Conservation (phyloP, 2,797 vertebrate genomes). For the Percopsis omiscomaycus region DNA sequence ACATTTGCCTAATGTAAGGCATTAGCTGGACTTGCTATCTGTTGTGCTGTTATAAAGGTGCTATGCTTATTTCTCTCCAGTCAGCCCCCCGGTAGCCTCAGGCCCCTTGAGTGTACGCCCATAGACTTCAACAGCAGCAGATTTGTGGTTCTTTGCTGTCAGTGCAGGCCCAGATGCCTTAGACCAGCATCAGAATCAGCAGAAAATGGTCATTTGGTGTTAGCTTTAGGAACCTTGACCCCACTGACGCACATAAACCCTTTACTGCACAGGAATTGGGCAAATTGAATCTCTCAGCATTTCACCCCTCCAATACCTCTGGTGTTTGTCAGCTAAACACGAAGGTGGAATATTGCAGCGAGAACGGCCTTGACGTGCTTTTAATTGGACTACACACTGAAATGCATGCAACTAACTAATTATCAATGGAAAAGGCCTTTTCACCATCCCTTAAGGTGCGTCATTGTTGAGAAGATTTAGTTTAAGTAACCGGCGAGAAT, state of each 20-base stretch:
- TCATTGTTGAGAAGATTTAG: constrained; percentile 2
- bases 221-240: constrained; percentile 28
- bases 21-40: constrained; percentile 16
- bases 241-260: constrained; percentile 15
- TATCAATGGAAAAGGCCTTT: not conserved
- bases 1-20: constrained; percentile 20
- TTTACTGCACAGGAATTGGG: constrained; percentile 15
- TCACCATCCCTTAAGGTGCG: not conserved
- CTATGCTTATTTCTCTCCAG: constrained; percentile 33
- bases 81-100: constrained; percentile 5
- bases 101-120: not conserved
- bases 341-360: too few relatives aligned
- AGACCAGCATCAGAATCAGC: constrained; percentile 55
- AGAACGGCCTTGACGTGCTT: too few relatives aligned
- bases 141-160: constrained; percentile 45
- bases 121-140: constrained; percentile 44
- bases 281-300: too few relatives aligned
- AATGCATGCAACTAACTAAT: not conserved
- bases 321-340: too few relatives aligned
- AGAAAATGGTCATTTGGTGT: constrained; percentile 46
- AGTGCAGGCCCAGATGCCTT: constrained; percentile 40
- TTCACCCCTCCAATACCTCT: too few relatives aligned
- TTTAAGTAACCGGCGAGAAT: not conserved
- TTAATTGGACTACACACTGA: not conserved
- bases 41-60: constrained; percentile 7